A percentile compares a stretch with the other conserved stretches of the same genome.
phyloP scores from a whole-genome alignment of 1,140 invertebrate species.

The Leptinotarsa defecta region DNA sequence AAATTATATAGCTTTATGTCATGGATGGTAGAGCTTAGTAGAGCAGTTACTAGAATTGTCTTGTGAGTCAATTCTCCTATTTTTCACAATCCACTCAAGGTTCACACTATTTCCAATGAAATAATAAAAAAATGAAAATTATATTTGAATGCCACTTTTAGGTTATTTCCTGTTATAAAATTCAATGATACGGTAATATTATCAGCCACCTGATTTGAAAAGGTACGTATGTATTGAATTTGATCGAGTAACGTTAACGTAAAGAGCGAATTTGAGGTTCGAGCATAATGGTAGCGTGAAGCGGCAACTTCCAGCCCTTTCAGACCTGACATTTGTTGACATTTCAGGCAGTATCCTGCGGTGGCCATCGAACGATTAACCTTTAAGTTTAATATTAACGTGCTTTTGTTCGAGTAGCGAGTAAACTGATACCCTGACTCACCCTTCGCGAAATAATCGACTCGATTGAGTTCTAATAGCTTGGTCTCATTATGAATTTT shows the following conservation, averaged over 20 bases:
- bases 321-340: constrained; percentile 27
- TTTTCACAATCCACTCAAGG: too few species aligned
- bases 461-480: background rate
- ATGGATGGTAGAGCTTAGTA: too few species aligned
- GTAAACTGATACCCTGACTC: constrained; percentile 5
- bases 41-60: too few species aligned
- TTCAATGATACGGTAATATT: too few species aligned
- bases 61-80: too few species aligned
- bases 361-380: constrained; percentile 28
- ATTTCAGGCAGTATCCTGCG: constrained; percentile 25
- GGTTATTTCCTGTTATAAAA: too few species aligned
- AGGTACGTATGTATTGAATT: background rate
- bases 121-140: too few species aligned
- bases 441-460: background rate
- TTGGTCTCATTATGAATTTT: background rate
- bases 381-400: constrained; percentile 24
- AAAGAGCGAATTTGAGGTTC: constrained; percentile 22
- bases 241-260: background rate
- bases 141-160: too few species aligned
- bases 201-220: too few species aligned
- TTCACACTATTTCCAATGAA: too few species aligned
- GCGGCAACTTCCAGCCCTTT: constrained; percentile 24
- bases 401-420: background rate
- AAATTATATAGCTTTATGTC: too few species aligned
- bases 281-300: constrained; percentile 8